A percentile compares a stretch with the other conserved stretches of the same genome.
Conservation (phyloP, 2,113 vertebrate genomes). For the Anolis sagrei region DNA sequence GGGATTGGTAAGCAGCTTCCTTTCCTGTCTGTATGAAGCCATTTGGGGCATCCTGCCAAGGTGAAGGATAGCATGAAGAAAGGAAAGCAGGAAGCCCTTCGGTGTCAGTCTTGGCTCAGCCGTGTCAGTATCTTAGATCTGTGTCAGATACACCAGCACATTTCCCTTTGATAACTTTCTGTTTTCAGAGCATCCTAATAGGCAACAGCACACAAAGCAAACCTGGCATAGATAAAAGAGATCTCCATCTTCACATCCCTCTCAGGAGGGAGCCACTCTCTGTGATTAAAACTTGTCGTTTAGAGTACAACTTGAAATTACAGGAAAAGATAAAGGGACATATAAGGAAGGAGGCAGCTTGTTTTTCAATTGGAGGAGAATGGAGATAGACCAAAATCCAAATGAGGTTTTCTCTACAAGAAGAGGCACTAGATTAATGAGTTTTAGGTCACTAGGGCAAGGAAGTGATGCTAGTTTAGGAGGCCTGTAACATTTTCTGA, state of each 20-base stretch:
- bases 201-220: constrained; percentile 35
- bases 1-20: not conserved
- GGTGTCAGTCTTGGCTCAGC: constrained; percentile 1
- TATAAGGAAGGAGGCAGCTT: rapidly evolving
- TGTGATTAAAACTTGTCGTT: rapidly evolving
- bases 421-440: not conserved
- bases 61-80: not conserved
- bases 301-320: constrained; percentile 23
- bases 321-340: not conserved
- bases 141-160: not conserved
- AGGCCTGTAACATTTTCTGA: not conserved
- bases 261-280: constrained; percentile 30
- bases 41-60: not conserved
- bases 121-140: not conserved
- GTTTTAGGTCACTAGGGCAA: not conserved
- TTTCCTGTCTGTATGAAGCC: rapidly evolving
- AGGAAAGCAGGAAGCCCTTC: not conserved
- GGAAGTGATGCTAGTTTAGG: not conserved
- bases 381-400: not conserved
- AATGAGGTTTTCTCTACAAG: not conserved
- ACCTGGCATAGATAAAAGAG: rapidly evolving
- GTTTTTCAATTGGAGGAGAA: constrained; percentile 8
- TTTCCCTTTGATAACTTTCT: constrained; percentile 42
- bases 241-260: not conserved
- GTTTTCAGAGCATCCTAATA: constrained; percentile 28